Base-by-base conservation (phyloP, 64 coral and sea anemone species). In the Dendrophyllia cribrosa region DNA sequence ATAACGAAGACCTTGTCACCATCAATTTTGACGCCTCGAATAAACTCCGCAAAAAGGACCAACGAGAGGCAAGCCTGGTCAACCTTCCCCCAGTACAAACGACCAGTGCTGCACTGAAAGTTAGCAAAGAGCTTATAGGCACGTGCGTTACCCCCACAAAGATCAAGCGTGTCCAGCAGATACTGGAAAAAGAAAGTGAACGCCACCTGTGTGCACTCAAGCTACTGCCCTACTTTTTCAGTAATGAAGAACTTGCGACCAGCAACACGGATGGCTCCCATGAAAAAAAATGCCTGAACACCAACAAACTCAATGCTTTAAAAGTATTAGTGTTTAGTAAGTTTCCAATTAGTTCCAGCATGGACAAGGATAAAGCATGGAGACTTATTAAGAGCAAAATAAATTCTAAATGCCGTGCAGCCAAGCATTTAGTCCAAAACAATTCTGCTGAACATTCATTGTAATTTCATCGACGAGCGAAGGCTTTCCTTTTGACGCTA, bases 191-290 rank as follows among this genome's bases (percentile, higher is more conserved):
- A 68, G 88, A 90, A 70, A 90, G 17, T 25, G 62, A 90, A 34
- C 46, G 88, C 47, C 75, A 90, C 75, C 68, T 79, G 62, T 70
- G 88, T 70, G 66, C 66, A 3, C 11, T 70, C 6, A 70, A 70
- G 23, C 47, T 78, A 1, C 76, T 79, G 44, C 48, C 65, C 21
- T 53, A 8, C 21, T 90, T 90, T 9, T 90, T 90, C 88, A 90
- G 74, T 45, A 79, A 69, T 43, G 88, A 90, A 43, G 88, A 90
- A 58, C 88, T 90, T 50, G 88, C 88, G 26, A 90, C 14, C 22
- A 90, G 88, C 63, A 90, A 90, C 34, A 90, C 88, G 43, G 88
- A 90, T 0, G 74, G 88, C 12, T 51, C 47, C 58, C 63, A 89
- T 64, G 59, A 50, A 1, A 89, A 89, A 77, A 65, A 89, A 1